A percentile compares a stretch with the other conserved stretches of the same genome.
These are phyloP conservation scores for Pseudochirops corinnae DNA, from an alignment of 2,797 vertebrate species.

Conservation along the genomic window DNA sequence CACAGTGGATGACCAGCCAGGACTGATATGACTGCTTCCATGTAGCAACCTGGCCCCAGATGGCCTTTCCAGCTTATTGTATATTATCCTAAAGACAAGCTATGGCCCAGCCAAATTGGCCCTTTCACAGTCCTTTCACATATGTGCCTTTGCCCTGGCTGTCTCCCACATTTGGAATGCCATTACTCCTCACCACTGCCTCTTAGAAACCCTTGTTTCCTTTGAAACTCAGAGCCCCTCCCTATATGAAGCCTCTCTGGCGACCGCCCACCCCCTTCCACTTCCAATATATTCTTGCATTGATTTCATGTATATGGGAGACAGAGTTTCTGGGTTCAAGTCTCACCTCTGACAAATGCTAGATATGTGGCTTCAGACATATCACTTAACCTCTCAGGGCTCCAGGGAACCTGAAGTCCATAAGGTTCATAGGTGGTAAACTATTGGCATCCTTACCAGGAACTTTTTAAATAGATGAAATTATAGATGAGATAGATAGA, in stretches of 20 bases:
- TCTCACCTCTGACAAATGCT: background rate
- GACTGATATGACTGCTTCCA: background rate
- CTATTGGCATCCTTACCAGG: background rate
- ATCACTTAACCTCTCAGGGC: background rate
- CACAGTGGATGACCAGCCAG: background rate
- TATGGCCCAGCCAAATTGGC: background rate
- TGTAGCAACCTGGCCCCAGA: background rate
- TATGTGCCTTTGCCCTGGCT: background rate
- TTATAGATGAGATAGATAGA: background rate
- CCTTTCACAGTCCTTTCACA: background rate
- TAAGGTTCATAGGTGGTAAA: background rate
- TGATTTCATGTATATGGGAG: background rate
- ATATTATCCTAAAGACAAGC: background rate
- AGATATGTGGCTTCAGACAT: background rate
- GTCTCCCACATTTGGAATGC: background rate
- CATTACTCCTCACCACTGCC: background rate
- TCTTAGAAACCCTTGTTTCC: background rate
- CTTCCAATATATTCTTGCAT: background rate
- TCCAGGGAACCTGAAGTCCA: background rate
- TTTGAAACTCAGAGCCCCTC: background rate
- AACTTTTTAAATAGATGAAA: background rate
- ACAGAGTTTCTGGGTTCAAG: background rate
- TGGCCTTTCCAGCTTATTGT: background rate
- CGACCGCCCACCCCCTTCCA: background rate
- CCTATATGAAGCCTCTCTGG: background rate